These are phyloP conservation scores for Oryctes rhinoceros DNA, from an alignment of 1,140 invertebrate species.

Conservation along the genomic window DNA sequence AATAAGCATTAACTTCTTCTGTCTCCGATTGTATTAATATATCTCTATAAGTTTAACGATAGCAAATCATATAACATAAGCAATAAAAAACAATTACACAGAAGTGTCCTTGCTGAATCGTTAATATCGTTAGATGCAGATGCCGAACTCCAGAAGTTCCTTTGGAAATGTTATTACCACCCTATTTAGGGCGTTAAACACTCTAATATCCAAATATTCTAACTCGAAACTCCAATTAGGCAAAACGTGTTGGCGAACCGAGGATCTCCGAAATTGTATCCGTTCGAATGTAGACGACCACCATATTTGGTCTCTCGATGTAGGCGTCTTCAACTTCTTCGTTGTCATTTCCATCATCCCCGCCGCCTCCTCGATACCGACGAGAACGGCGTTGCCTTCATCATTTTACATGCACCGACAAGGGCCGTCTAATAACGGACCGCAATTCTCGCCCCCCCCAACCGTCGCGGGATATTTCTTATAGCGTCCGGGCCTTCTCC, in stretches of 20 bases:
- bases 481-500: not conserved
- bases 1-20: too few relatives aligned
- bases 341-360: too few relatives aligned
- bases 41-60: too few relatives aligned
- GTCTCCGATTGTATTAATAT: too few relatives aligned
- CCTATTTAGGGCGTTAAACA: not conserved
- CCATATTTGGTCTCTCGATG: not conserved
- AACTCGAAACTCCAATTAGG: slow-evolving; percentile 5
- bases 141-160: not conserved
- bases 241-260: not conserved
- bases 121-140: not conserved
- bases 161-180: not conserved
- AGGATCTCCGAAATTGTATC: not conserved
- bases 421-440: not conserved
- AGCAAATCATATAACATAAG: too few relatives aligned
- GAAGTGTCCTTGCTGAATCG: not conserved
- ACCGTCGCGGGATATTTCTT: not conserved
- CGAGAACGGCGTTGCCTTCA: not conserved
- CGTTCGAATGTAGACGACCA: not conserved
- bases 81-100: too few relatives aligned
- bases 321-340: not conserved
- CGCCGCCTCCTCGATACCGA: too few relatives aligned
- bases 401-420: not conserved
- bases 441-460: not conserved
- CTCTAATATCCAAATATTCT: not conserved